Evolutionary conservation across 2,113 vertebrate species (phyloP).

Genomic region (Cynoglossus semilaevis): DNA sequence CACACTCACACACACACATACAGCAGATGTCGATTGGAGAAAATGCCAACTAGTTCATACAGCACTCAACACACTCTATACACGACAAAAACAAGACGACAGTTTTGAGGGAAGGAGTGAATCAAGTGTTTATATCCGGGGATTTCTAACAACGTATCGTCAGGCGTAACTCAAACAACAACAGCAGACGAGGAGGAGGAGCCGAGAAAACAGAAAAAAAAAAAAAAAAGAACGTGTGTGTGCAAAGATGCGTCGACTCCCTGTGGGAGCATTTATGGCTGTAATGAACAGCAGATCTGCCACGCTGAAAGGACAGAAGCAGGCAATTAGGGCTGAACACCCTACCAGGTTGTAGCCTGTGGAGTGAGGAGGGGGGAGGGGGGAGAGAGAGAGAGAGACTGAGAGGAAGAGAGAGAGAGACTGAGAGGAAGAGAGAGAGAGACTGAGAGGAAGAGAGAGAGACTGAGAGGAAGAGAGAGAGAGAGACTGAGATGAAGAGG

Average conservation of each 20-base stretch:
- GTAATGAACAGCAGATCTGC: conserved; percentile 68
- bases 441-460: conserved; percentile 1
- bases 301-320: conserved; percentile 63
- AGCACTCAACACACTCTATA: conserved; percentile 13
- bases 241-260: conserved; percentile 33
- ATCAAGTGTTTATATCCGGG: background rate
- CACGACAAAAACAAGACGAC: conserved; percentile 17
- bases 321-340: conserved; percentile 62
- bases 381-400: background rate
- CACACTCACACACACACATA: conserved; percentile 7
- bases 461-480: conserved; percentile 11
- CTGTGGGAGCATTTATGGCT: conserved; percentile 45
- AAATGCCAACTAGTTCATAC: conserved; percentile 45
- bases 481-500: background rate
- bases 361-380: conserved; percentile 56
- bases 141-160: background rate
- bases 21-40: conserved; percentile 61
- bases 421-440: background rate
- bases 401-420: background rate
- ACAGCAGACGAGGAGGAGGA: background rate
- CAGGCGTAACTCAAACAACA: background rate
- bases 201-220: conserved; percentile 7
- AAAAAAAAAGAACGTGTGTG: too few relatives aligned
- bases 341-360: conserved; percentile 54
- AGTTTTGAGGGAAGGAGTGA: background rate